Evolutionary conservation across 2,113 vertebrate genomes (phyloP).

Genomic region (Ageneiosus marmoratus): DNA sequence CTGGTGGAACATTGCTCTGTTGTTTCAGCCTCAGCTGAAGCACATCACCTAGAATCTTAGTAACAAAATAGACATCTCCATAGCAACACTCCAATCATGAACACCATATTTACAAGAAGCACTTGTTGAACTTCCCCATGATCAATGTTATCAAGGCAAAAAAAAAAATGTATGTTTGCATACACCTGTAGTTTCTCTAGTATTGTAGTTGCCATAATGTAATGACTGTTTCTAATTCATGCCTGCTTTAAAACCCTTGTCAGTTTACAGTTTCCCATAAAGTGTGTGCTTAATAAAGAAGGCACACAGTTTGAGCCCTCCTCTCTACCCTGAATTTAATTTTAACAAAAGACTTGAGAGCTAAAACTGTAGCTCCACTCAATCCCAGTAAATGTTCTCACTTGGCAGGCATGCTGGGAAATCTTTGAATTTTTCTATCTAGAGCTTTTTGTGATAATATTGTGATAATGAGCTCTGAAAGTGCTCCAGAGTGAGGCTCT

Average conservation of each 20-base stretch:
- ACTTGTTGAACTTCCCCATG: background rate
- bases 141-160: background rate
- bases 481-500: background rate
- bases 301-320: background rate
- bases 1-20: conserved; percentile 6
- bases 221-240: background rate
- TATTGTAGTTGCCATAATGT: background rate
- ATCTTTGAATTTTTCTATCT: background rate
- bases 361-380: background rate
- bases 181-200: no score
- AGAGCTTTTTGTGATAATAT: background rate
- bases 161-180: background rate
- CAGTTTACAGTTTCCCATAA: background rate
- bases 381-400: background rate
- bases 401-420: background rate
- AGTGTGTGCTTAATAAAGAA: background rate
- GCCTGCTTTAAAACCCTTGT: background rate
- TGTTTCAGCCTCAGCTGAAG: background rate
- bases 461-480: background rate
- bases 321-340: background rate
- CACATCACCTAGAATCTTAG: background rate
- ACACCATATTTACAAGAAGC: background rate
- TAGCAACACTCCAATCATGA: background rate
- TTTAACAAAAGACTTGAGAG: conserved; percentile 10
- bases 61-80: background rate